Percentiles rank a stretch among this genome's conserved stretches.
Evolutionary conservation across 2,797 vertebrate genomes (phyloP).

Genomic region (Fratercula arctica): DNA sequence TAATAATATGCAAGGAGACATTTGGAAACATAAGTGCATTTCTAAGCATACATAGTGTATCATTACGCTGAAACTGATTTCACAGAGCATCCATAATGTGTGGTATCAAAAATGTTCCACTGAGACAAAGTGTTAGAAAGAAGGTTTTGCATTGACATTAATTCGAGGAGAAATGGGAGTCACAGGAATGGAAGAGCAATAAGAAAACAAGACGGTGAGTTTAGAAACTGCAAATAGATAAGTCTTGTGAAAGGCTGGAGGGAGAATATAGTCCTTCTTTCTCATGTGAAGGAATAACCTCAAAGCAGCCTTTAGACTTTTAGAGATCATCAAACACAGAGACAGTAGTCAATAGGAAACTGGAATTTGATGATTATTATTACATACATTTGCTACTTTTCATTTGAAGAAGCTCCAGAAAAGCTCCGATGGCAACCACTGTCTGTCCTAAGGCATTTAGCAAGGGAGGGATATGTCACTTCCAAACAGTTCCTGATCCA

Average conservation of each 20-base stretch:
- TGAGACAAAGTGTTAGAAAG: not conserved
- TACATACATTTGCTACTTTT: not conserved
- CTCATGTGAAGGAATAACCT: not conserved
- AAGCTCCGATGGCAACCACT: not conserved
- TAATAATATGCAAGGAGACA: not conserved
- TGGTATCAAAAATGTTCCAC: not conserved
- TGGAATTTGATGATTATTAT: not conserved
- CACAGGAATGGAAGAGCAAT: not conserved
- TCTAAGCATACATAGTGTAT: not conserved
- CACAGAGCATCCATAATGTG: not conserved
- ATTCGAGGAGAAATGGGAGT: not conserved
- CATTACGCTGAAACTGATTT: conserved; percentile 26
- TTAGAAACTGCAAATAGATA: not conserved
- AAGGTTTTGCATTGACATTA: not conserved
- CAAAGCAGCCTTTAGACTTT: not conserved
- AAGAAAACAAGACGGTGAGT: not conserved
- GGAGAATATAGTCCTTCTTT: not conserved
- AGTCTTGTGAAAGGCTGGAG: not conserved
- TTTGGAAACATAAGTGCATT: not conserved
- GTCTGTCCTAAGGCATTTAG: not conserved
- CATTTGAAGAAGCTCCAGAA: not conserved
- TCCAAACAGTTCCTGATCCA: not conserved
- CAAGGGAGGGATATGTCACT: not conserved
- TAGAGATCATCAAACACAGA: not conserved
- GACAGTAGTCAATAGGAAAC: not conserved